Evolutionary conservation across 2,797 vertebrate genomes (phyloP), one percentile per base, ranked within the genome.

Genomic region (Crypturellus tataupa): DNA sequence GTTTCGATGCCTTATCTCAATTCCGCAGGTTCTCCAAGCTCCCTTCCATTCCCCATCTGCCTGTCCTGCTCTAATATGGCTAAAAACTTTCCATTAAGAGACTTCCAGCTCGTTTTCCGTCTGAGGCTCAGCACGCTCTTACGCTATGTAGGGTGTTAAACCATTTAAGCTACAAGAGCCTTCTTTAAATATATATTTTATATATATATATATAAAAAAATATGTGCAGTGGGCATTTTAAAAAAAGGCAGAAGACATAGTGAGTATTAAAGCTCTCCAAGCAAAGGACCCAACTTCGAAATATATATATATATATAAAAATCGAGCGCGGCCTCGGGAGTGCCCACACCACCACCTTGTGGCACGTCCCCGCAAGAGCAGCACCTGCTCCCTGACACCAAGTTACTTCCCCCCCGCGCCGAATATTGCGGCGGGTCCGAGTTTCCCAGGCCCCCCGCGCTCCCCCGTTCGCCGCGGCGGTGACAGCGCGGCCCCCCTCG

Each of bases 311-410:
- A 49, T 49, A 23, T 49, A 47, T 47, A 21, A 90, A 72, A 79
- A 17, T n/a, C n/a, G n/a, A n/a, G n/a, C n/a, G n/a, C n/a, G n/a
- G 29, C 10, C 53, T 55, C 53, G 56, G 53, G 65, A 98, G 98
- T 97, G 95, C 95, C 97, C 97, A 98, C 96, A 98, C 94, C 97
- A 98, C 98, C 99, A 98, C 98, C 98, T 99, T 98, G 98, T 98
- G 99, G 98, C 89, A 87, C 95, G 94, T 71, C 80, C 55, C 82
- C 68, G 97, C 58, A 98, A 64, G 83, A 77, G 90, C 97, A 97
- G 49, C 80, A 33, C 63, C 92, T 80, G 89, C 44, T 68, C 44
- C 24, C 47, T 59, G n/a, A 80, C 23, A 20, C 24, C 58, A 87
- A 86, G 70, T 93, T 92, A 29, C 19, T 37, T 13, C 6, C 14